A percentile compares a stretch with the other conserved stretches of the same genome.
Conservation (phyloP, 2,888 invertebrate species). For the Nymphalis urticae region DNA sequence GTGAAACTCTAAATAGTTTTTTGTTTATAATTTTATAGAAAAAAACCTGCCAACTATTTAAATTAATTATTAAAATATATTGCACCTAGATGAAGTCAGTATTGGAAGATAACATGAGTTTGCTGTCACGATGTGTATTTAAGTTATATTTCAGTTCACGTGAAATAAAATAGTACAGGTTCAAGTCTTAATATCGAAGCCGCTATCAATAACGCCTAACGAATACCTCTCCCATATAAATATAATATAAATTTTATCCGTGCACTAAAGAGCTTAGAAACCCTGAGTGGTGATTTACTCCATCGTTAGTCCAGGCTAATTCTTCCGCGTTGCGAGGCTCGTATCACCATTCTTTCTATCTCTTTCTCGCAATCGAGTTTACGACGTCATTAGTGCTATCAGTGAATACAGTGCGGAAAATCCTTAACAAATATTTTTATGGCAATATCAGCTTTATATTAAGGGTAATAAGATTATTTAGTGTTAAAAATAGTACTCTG, state of each 20-base stretch:
- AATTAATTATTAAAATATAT: too few species aligned
- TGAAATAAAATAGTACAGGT: background rate
- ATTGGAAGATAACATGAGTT: background rate
- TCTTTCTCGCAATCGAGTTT: conserved; percentile 52
- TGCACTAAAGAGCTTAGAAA: conserved; percentile 54
- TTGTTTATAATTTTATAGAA: too few species aligned
- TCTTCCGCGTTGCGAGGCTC: conserved; percentile 73
- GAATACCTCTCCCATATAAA: conserved; percentile 47
- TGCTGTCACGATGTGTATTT: background rate
- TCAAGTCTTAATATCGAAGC: background rate
- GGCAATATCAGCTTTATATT: conserved; percentile 29
- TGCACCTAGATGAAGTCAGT: too few species aligned
- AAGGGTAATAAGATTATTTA: conserved; percentile 22
- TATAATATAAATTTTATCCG: conserved; percentile 64
- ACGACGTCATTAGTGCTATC: conserved; percentile 78
- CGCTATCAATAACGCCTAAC: conserved; percentile 18
- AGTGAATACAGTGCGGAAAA: conserved; percentile 42
- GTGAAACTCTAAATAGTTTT: too few species aligned
- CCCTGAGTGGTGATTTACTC: conserved; percentile 71
- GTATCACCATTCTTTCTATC: conserved; percentile 58
- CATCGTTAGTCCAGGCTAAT: conserved; percentile 71
- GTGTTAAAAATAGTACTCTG: conserved; percentile 7
- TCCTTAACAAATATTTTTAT: conserved; percentile 12
- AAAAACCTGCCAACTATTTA: too few species aligned
- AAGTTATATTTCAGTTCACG: background rate